Evolutionary conservation across 2,888 invertebrate species (phyloP).

Genomic region (Leptopilina myrica): DNA sequence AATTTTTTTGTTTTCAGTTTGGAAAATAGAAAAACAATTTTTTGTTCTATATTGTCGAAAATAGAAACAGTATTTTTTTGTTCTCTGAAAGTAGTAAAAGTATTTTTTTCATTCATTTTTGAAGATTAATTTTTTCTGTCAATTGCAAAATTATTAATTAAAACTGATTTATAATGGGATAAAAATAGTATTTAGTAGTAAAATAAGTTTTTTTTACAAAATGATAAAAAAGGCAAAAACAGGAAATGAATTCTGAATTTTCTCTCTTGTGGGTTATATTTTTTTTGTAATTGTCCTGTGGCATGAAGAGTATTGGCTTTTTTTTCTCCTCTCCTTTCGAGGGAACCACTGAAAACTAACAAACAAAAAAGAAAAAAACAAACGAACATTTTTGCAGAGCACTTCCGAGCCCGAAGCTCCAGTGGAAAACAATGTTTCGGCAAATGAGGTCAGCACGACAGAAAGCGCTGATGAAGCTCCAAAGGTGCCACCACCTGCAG

Average conservation of each 20-base stretch:
- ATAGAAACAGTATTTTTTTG: background rate
- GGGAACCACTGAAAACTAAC: background rate
- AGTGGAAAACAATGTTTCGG: slow-evolving; percentile 64
- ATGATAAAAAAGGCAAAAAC: background rate
- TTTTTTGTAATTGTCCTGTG: slow-evolving; percentile 32
- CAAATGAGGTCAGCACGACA: slow-evolving; percentile 60
- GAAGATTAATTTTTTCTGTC: no score
- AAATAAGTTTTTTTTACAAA: background rate
- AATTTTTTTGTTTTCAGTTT: no score
- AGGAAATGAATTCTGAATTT: background rate
- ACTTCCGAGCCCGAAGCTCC: slow-evolving; percentile 66
- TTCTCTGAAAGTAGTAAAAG: background rate
- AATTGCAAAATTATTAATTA: no score
- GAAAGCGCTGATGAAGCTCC: slow-evolving; percentile 66
- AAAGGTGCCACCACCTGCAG: slow-evolving; percentile 67
- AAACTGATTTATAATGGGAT: no score
- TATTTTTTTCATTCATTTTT: no score
- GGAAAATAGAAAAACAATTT: background rate
- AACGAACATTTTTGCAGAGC: slow-evolving; percentile 60
- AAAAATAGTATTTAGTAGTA: background rate
- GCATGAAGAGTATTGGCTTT: slow-evolving; percentile 31
- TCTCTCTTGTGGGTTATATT: slow-evolving; percentile 12
- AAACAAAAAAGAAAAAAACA: background rate
- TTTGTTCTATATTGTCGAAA: background rate
- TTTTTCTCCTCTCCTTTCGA: no score